Evolutionary conservation across 2,797 vertebrate species (phyloP), one percentile per base, ranked within the genome.

Genomic region (Bufotes viridis): DNA sequence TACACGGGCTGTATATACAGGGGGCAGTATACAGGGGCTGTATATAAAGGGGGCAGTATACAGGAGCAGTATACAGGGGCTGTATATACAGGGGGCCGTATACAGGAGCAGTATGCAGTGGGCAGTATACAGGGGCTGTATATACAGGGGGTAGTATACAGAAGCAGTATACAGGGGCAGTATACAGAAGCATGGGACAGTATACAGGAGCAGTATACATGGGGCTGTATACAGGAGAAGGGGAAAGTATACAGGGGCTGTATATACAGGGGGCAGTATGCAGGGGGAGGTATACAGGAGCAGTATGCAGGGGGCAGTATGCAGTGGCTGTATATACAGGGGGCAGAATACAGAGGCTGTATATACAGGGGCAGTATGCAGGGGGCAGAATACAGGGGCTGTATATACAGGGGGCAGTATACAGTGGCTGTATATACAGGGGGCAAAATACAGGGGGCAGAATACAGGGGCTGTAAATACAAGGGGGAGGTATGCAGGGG

Each of bases 1-100:
- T 24, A 1, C 7, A 0, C 2, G 0, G 0, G 61, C 17, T 63
- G 57, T n/a, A n/a, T 81, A 42, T 18, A 63, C 8, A 7, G 42
- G 17, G 51, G n/a, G 5, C 34, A 42, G 34, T 65, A 12, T 65
- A 65, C 9, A 65, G 20, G 11, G 10, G 61, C 8, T 2, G 17
- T 7, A n/a, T 15, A 15, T 5, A 69, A 2, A 2, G 2, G 34
- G 34, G 15, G 57, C 22, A n/a, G 61, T n/a, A 12, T 65, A 65
- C 22, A 34, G 7, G 17, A 18, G 34, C 34, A 42, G 34, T 42
- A 42, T 42, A 42, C 8, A 2, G n/a, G 57, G 8, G 24, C 67
- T 42, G 15, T 20, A 57, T 42, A 75, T 13, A 13, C 13, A 29
- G 13, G 15, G 67, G 20, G 13, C 5, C 17, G 26, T 29, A 70